Base-by-base conservation (phyloP, 2,797 vertebrate species). In the Acanthurus tractus region DNA sequence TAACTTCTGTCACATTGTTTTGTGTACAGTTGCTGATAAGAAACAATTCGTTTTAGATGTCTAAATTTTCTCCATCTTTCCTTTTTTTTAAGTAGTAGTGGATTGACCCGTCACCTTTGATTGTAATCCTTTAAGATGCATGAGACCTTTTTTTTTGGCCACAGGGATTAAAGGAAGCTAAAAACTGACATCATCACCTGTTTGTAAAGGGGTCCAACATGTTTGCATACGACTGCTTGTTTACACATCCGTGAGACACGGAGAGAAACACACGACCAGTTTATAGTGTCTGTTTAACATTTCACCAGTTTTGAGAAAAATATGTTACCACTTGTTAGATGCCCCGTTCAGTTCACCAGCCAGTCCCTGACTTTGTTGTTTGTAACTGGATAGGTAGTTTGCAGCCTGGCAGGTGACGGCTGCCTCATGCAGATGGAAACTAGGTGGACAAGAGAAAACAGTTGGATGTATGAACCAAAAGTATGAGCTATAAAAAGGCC, bases 1-100 rank as follows among this genome's bases (percentile, higher is more conserved):
- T 57, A 17, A 6, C n/a, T 58, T 74, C 34, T 70, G n/a, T 79
- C 18, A 34, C 15, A 58, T 45, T 52, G 56, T 55, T 59, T 22
- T 34, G 17, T 74, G 46, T 4, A 3, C 65, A 65, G 55, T 36
- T 52, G 57, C 68, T 50, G 46, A 36, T 45, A 7, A 12, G 42
- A 74, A 44, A 38, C 9, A 52, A 23, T 15, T 25, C 2, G 7
- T 40, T 36, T 53, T 29, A 66, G 20, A 66, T 34, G n/a, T 50
- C 54, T 62, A 38, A 17, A 22, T 22, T 63, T 71, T 45, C 20
- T 52, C 17, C 49, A 52, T 75, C 49, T 9, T 0, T 56, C 34
- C 44, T 12, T 15, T 42, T 36, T 25, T 56, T 40, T 0, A 18
- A 38, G 25, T 22, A n/a, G 22, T 23, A 18, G 18, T 63, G 62